Base-by-base conservation (phyloP, 2,888 invertebrate species). In the Pyrocoelia pectoralis region DNA sequence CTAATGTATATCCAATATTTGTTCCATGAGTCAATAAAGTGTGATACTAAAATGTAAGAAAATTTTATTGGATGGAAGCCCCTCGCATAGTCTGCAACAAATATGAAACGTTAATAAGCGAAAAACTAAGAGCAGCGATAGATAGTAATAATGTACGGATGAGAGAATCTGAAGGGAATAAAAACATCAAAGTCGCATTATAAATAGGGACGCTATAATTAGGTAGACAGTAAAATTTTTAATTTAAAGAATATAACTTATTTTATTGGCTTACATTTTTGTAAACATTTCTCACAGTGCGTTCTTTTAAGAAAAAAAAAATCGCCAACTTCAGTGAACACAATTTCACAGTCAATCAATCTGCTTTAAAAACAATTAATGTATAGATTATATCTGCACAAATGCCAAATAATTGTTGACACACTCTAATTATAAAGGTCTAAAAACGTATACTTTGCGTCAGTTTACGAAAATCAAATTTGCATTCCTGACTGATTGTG, bases 11-110 rank as follows among this genome's bases (percentile, higher is more conserved):
- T 28, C 29, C 40, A 51, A 19, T 18, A 12, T 17, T 28, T 50
- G 40, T 61, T 61, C 61, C 61, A 61, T 61, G 55, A 15, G 59
- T 48, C 19, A 13, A 50, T 56, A n/a, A 33, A 33, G 2, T 38
- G 40, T 50, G 5, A 14, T 40, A 40, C 24, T 1, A 50, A 56
- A 40, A 19, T 15, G 8, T 24, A 19, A 8, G 28, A 24, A 50
- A 50, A 18, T 14, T 50, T 40, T 56, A 48, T 29, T 41, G 38
- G 29, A 28, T 9, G 58, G 58, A 58, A 58, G 58, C 58, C 41
- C 58, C 38, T 58, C 33, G 13, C 58, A 52, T 58, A 24, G 28
- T 54, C 18, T 24, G 18, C 15, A 49, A 50, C 13, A 40, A 40
- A 13, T 12, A n/a, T 50, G 24, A 50, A 24, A 24, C 24, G n/a